Percentiles rank a stretch among this genome's conserved stretches.
Evolutionary conservation across 2,113 vertebrate genomes (phyloP).

Genomic region (Scophthalmus maximus): DNA sequence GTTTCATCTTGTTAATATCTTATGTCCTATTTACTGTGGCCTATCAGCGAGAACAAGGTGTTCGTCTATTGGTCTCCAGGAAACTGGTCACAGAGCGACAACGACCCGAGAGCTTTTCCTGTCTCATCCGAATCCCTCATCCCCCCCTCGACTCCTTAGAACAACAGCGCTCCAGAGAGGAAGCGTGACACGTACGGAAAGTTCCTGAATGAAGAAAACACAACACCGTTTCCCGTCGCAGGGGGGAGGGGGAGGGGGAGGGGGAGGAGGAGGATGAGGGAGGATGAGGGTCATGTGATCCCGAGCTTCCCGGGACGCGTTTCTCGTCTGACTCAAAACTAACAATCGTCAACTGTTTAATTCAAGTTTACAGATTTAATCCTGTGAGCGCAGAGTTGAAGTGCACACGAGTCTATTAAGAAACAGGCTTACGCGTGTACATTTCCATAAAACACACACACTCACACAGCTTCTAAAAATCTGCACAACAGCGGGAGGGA

Average conservation of each 20-base stretch:
- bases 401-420: neutral
- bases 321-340: conserved; percentile 18
- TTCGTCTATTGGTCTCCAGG: conserved; percentile 44
- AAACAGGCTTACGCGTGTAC: neutral
- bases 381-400: neutral
- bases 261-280: neutral
- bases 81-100: conserved; percentile 49
- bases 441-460: neutral
- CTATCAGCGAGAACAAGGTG: neutral
- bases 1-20: neutral
- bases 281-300: conserved; percentile 42
- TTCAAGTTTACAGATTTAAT: conserved; percentile 11
- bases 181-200: conserved; percentile 74
- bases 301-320: conserved; percentile 23
- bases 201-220: conserved; percentile 56
- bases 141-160: conserved; percentile 49
- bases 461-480: conserved; percentile 4
- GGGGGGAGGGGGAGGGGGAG: neutral
- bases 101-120: conserved; percentile 52
- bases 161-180: conserved; percentile 60
- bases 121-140: conserved; percentile 41
- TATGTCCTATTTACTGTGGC: too few relatives aligned
- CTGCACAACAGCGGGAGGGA: conserved; percentile 7
- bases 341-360: neutral
- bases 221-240: conserved; percentile 52